Evolutionary conservation across 2,888 invertebrate genomes (phyloP).

Genomic region (Scaptomyza polygonia): DNA sequence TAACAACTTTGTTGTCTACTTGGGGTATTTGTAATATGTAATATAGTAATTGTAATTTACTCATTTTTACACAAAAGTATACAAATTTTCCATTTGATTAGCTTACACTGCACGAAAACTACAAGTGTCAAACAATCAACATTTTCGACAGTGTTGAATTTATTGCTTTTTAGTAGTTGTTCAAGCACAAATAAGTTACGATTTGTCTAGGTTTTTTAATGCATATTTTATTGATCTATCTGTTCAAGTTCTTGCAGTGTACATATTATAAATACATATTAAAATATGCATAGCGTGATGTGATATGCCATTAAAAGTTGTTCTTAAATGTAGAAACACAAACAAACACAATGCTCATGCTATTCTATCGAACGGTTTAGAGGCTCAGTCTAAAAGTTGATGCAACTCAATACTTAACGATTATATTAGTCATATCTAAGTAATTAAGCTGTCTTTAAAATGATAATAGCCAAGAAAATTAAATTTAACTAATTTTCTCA

Average conservation of each 20-base stretch:
- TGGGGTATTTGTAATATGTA: constrained; percentile 22
- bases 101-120: constrained; percentile 38
- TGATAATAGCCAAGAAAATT: neutral
- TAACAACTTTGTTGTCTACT: constrained; percentile 31
- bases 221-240: neutral
- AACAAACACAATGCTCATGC: constrained; percentile 12
- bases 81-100: constrained; percentile 65
- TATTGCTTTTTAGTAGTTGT: neutral
- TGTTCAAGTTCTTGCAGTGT: neutral
- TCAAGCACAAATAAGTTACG: neutral
- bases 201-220: neutral
- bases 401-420: constrained; percentile 18
- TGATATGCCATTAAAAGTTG: constrained; percentile 10
- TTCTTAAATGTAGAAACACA: neutral
- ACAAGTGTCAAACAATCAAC: constrained; percentile 5
- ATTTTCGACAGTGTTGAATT: neutral
- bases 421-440: constrained; percentile 23
- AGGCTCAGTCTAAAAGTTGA: neutral
- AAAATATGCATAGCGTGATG: neutral
- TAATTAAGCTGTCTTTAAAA: neutral
- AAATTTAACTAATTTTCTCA: neutral
- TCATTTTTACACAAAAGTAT: constrained; percentile 51
- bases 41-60: constrained; percentile 54
- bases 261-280: neutral
- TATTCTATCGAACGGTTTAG: neutral